A percentile compares a stretch with the other conserved stretches of the same genome.
These are phyloP conservation scores for Pygocentrus nattereri DNA, from an alignment of 2,797 vertebrate species.

Conservation along the genomic window DNA sequence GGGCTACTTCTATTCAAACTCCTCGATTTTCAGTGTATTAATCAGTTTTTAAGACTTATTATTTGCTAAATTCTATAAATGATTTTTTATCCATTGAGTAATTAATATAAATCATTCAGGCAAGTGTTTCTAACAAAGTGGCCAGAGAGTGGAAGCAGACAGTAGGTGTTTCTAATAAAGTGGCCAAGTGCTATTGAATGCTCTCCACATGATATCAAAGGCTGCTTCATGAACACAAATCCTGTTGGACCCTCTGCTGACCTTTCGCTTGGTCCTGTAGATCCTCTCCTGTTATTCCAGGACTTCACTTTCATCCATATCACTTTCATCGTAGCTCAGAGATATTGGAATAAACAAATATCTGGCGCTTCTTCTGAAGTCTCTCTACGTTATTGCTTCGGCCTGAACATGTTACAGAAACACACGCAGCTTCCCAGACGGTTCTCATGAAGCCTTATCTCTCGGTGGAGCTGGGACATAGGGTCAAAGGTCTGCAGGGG, in stretches of 20 bases:
- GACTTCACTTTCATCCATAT: background rate
- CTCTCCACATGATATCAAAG: background rate
- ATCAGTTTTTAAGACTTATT: too few species aligned
- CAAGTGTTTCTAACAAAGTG: too few species aligned
- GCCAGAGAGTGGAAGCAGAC: too few species aligned
- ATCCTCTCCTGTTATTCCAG: background rate
- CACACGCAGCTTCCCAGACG: background rate
- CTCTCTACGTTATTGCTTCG: background rate
- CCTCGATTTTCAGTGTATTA: too few species aligned
- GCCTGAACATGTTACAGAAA: slow-evolving; percentile 5
- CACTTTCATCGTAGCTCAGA: background rate
- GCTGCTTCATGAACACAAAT: background rate
- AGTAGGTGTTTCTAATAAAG: background rate
- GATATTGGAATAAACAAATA: background rate
- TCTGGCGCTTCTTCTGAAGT: background rate
- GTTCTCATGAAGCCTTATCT: background rate
- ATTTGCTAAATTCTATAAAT: too few species aligned
- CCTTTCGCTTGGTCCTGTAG: background rate
- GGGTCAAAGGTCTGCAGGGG: background rate
- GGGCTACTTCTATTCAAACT: too few species aligned
- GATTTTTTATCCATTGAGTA: too few species aligned
- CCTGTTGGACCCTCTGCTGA: background rate
- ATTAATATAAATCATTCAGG: too few species aligned
- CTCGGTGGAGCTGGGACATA: background rate
- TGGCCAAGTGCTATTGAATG: too few species aligned